Conservation (phyloP, 2,888 invertebrate genomes). For the Eristalis arbustorum region DNA sequence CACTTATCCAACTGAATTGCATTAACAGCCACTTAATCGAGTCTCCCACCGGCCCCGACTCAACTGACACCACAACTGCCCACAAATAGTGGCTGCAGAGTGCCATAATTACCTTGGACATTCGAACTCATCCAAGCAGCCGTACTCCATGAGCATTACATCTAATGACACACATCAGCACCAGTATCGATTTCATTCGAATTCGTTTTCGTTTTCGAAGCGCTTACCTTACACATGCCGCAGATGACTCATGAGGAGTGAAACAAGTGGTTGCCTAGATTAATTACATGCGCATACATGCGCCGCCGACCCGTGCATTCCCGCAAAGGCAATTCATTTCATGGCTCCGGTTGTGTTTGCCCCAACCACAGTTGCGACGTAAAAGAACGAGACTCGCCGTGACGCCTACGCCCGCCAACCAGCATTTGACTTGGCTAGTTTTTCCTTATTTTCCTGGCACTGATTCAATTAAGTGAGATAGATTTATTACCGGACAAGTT, state of each 20-base stretch:
- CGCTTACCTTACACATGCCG: neutral
- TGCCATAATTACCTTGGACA: neutral
- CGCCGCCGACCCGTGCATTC: neutral
- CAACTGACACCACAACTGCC: neutral
- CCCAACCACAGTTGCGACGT: neutral
- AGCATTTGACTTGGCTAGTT: neutral
- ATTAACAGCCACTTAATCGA: neutral
- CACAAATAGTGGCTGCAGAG: neutral
- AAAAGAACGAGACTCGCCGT: neutral
- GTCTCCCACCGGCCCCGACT: no score
- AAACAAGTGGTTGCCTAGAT: neutral
- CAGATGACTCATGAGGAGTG: neutral
- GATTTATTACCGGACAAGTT: conserved; percentile 44
- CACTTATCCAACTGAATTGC: neutral
- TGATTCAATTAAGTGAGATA: conserved; percentile 55
- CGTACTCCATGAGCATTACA: no score
- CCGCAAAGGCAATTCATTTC: neutral
- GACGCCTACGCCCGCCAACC: neutral
- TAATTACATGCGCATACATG: neutral
- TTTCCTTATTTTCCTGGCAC: conserved; percentile 51
- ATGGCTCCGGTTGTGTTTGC: neutral
- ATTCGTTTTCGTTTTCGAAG: neutral
- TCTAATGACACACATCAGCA: neutral
- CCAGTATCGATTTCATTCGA: neutral
- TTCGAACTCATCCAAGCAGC: neutral